A percentile compares a stretch with the other conserved stretches of the same genome.
These are phyloP conservation scores for Accipiter virgatus DNA, from an alignment of 2,113 vertebrate genomes.

Conservation along the genomic window DNA sequence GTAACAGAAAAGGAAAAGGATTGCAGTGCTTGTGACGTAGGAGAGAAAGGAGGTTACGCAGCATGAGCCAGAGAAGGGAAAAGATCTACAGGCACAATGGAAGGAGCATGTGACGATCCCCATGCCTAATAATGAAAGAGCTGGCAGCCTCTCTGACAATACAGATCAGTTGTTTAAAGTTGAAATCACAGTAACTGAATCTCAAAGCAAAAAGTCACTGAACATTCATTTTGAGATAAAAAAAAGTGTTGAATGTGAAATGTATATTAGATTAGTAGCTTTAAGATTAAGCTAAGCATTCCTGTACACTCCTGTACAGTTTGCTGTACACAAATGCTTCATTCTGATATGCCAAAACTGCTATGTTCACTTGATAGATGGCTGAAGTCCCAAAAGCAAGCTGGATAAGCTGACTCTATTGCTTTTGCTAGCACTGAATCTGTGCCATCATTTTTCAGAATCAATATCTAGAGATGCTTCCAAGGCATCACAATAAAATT, in stretches of 20 bases:
- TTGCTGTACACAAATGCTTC: background rate
- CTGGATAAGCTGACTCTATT: background rate
- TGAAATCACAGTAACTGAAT: background rate
- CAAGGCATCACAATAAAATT: constrained; percentile 47
- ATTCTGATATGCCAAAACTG: background rate
- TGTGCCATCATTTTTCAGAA: background rate
- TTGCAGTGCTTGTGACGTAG: background rate
- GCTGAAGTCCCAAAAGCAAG: constrained; percentile 31
- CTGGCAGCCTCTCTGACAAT: background rate
- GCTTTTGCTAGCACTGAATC: constrained; percentile 10
- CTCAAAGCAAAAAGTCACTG: background rate
- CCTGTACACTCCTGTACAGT: background rate
- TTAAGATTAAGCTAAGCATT: background rate
- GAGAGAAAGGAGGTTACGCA: constrained; percentile 48
- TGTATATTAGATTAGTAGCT: background rate
- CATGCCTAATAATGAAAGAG: background rate
- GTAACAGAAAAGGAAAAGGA: constrained; percentile 51
- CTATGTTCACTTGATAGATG: background rate
- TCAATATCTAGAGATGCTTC: constrained; percentile 31
- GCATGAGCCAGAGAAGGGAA: background rate
- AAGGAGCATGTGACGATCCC: background rate
- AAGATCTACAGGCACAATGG: background rate
- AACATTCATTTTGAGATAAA: background rate
- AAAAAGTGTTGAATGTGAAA: background rate
- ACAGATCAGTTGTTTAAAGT: background rate